A percentile compares a stretch with the other conserved stretches of the same genome.
Conservation (phyloP, 2,797 vertebrate genomes). For the Hippopotamyrus pictus region DNA sequence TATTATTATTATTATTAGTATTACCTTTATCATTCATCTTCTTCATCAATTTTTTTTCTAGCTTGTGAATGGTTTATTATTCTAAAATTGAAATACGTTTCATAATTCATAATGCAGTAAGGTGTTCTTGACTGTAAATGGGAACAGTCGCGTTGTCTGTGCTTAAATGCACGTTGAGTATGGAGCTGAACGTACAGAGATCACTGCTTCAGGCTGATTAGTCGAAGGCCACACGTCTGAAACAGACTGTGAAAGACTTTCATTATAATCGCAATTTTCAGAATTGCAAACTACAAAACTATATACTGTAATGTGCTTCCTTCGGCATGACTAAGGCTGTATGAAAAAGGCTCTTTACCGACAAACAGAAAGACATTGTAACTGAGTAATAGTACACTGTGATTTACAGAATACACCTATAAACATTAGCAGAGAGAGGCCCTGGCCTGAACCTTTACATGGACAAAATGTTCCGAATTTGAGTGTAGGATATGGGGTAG, state of each 20-base stretch:
- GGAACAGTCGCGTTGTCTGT: background rate
- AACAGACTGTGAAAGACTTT: background rate
- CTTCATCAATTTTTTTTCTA: background rate
- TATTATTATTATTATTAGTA: background rate
- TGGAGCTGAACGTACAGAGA: background rate
- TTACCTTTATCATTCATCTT: background rate
- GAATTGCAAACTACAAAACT: background rate
- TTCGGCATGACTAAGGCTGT: background rate
- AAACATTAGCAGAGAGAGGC: background rate
- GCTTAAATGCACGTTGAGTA: background rate
- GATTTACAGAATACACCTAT: conserved; percentile 1
- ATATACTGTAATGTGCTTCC: background rate
- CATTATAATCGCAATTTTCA: background rate
- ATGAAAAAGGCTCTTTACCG: background rate
- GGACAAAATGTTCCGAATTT: background rate
- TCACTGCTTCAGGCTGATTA: background rate
- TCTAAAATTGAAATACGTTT: background rate
- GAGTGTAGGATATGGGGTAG: background rate
- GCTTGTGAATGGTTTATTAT: background rate
- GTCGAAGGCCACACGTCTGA: background rate
- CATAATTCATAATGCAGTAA: background rate
- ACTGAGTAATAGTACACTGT: background rate
- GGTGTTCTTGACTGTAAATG: background rate
- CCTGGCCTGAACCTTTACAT: background rate
- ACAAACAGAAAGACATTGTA: background rate